Conservation (phyloP, 2,888 invertebrate species). For the Byasa hedistus region DNA sequence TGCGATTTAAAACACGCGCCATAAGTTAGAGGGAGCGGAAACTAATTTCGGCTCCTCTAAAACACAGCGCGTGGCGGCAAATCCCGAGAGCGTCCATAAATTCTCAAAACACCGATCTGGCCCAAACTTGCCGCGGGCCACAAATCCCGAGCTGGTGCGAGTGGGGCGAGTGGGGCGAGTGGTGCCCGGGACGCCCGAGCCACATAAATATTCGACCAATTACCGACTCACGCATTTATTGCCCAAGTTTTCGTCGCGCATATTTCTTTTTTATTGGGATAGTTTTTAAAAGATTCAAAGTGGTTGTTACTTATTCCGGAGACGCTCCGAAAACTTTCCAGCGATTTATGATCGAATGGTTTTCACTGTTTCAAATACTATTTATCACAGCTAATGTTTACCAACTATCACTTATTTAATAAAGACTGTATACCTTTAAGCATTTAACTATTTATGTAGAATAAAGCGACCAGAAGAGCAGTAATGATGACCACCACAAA, state of each 20-base stretch:
- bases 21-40: slow-evolving; percentile 18
- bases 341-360: not conserved
- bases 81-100: slow-evolving; percentile 23
- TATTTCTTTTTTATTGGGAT: slow-evolving; percentile 44
- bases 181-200: slow-evolving; percentile 41
- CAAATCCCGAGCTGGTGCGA: slow-evolving; percentile 38
- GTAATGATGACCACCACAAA: too few species aligned
- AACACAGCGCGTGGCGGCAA: slow-evolving; percentile 18
- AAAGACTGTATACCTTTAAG: too few species aligned
- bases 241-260: slow-evolving; percentile 40
- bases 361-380: too few species aligned
- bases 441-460: too few species aligned
- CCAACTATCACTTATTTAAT: too few species aligned
- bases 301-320: slow-evolving; percentile 49
- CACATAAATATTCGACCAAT: slow-evolving; percentile 42
- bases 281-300: slow-evolving; percentile 54
- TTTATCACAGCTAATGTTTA: too few species aligned
- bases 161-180: too few species aligned
- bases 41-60: slow-evolving; percentile 22
- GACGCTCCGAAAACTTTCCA: slow-evolving; percentile 33
- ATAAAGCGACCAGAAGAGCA: too few species aligned
- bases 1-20: slow-evolving; percentile 8
- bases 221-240: slow-evolving; percentile 41
- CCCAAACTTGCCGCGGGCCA: slow-evolving; percentile 12
- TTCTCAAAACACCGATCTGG: slow-evolving; percentile 16